phyloP scores from a whole-genome alignment of 2,113 vertebrate genomes.

The Chiloscyllium plagiosum region DNA sequence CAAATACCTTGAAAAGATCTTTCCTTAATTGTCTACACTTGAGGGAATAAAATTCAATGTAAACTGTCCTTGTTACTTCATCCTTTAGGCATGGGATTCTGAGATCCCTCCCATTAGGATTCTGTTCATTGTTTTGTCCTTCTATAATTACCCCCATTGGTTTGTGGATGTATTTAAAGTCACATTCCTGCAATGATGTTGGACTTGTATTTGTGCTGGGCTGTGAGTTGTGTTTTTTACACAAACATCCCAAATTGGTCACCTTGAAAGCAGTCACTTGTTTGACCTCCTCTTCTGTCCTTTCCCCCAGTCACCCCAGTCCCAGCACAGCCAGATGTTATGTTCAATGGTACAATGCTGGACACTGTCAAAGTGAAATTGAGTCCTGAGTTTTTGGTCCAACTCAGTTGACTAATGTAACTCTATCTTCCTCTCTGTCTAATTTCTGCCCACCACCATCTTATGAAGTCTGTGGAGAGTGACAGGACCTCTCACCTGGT shows the following conservation, averaged over 20 bases:
- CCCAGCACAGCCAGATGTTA: neutral
- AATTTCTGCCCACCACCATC: neutral
- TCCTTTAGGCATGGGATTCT: no score
- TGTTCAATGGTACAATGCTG: neutral
- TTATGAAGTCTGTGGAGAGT: conserved; percentile 63
- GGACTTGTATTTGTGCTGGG: neutral
- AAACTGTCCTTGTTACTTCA: no score
- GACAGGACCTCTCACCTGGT: conserved; percentile 77
- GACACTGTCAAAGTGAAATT: neutral
- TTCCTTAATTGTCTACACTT: no score
- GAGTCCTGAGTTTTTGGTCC: neutral
- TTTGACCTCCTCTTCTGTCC: no score
- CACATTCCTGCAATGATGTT: neutral
- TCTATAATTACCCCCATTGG: neutral
- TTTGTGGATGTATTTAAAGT: neutral
- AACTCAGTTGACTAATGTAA: neutral
- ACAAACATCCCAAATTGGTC: neutral
- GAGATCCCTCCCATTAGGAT: no score
- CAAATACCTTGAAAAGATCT: no score
- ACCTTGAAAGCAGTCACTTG: neutral
- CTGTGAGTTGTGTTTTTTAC: neutral
- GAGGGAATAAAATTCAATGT: no score
- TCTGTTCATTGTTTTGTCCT: no score
- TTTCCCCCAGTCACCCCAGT: no score
- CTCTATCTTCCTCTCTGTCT: neutral